Conservation (phyloP, 2,113 vertebrate species). For the Cercocebus atys region DNA sequence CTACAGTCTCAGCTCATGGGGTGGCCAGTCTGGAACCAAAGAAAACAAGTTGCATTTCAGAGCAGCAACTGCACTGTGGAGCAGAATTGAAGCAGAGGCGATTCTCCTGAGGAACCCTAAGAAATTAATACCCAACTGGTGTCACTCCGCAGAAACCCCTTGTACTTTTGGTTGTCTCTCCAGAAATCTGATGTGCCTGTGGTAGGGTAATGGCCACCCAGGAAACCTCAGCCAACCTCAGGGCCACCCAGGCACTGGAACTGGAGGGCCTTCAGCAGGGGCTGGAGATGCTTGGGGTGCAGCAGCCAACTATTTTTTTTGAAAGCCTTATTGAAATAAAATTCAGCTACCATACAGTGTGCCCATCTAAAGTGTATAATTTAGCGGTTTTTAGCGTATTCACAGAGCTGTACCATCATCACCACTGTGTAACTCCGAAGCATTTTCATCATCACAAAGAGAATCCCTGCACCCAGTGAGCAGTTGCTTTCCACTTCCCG, state of each 20-base stretch:
- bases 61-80: rapidly evolving
- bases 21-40: background rate
- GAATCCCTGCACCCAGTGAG: background rate
- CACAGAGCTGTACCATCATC: background rate
- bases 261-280: background rate
- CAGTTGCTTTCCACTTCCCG: background rate
- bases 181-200: background rate
- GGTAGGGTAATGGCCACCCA: background rate
- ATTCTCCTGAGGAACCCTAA: too few relatives aligned
- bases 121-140: background rate
- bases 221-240: background rate
- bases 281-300: background rate
- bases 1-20: background rate
- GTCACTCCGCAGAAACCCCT: background rate
- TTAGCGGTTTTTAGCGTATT: background rate
- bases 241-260: background rate
- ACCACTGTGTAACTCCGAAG: background rate
- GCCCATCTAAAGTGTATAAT: background rate
- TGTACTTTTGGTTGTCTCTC: background rate
- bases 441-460: too few relatives aligned
- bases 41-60: background rate
- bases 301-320: background rate
- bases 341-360: background rate
- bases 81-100: background rate
- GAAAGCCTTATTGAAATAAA: background rate